Evolutionary conservation across 1,140 invertebrate genomes (phyloP), one percentile per base, ranked within the genome.

Genomic region (Psix sp.): DNA sequence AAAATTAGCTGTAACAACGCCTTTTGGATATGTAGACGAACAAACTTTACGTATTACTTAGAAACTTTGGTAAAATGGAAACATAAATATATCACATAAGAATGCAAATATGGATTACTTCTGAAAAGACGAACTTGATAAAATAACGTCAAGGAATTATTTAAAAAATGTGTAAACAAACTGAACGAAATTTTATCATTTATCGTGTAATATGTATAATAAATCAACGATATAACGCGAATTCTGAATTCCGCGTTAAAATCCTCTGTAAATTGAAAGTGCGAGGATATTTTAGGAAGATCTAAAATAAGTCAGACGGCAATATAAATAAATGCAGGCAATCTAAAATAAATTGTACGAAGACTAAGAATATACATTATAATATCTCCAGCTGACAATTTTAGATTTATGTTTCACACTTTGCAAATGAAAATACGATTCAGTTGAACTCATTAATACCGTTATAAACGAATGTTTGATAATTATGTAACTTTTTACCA

Each of bases 271-370:
- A 26, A 33, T 56, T 35, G 40, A 56, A 52, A 49, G n/a, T n/a
- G 21, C 24, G 33, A 56, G 62, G 62, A 56, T 66, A 56, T 56
- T 56, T 35, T 49, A 57, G 29, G 36, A 67, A 35, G 17, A 42
- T 49, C 36, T 57, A 57, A 67, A 67, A 57, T 51, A 57, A 66
- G 43, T 24, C 0, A 15, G 20, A 17, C 21, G 11, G 6, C 21
- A 35, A 39, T 67, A 67, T 57, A 67, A 67, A 67, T 67, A 67
- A 67, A 51, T 43, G 43, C 24, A 51, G 31, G 51, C 20, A 49
- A 67, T 67, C 45, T 67, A 57, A 67, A 67, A 67, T 67, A 67
- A 57, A 51, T 57, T 67, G 51, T 29, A 49, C 21, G 51, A 10
- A 17, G 18, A 24, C 18, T 56, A 38, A 67, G 38, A 67, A 57